These are phyloP conservation scores for Chloroclysta siterata DNA, from an alignment of 2,888 invertebrate genomes.

Conservation along the genomic window DNA sequence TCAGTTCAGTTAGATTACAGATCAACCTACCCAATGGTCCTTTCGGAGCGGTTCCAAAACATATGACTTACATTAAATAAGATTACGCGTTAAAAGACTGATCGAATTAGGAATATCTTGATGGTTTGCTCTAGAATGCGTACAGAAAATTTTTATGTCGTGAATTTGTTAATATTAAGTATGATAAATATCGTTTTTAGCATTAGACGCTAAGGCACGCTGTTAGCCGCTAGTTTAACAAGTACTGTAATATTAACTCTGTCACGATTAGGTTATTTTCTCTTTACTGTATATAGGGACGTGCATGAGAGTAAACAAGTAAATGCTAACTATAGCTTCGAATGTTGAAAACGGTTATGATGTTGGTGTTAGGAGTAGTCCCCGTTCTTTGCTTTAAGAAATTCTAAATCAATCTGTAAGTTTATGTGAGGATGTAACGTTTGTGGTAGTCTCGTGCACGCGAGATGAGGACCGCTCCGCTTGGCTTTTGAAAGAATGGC, in stretches of 20 bases:
- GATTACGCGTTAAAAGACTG: conserved; percentile 64
- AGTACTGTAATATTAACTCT: conserved; percentile 45
- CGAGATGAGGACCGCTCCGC: conserved; percentile 50
- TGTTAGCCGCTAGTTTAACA: conserved; percentile 45
- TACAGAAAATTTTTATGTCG: conserved; percentile 46
- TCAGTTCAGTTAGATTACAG: conserved; percentile 31
- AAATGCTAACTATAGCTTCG: conserved; percentile 34
- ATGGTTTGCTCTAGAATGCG: conserved; percentile 47
- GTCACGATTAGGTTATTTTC: conserved; percentile 41
- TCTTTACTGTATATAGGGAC: conserved; percentile 39
- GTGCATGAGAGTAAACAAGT: conserved; percentile 30
- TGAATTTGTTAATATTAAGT: conserved; percentile 48
- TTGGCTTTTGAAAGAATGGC: conserved; percentile 47
- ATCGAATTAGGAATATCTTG: conserved; percentile 58
- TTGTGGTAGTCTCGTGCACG: conserved; percentile 35
- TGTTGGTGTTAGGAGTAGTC: conserved; percentile 41
- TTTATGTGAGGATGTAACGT: conserved; percentile 36
- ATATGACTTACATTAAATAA: conserved; percentile 57
- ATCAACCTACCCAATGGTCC: conserved; percentile 41
- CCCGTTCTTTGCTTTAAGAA: conserved; percentile 42
- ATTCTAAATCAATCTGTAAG: conserved; percentile 40
- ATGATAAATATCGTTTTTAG: conserved; percentile 43
- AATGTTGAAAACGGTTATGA: conserved; percentile 34
- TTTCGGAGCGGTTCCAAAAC: conserved; percentile 57
- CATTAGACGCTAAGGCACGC: conserved; percentile 45